Conservation (phyloP, 2,888 invertebrate genomes). For the Lithodes maja region DNA sequence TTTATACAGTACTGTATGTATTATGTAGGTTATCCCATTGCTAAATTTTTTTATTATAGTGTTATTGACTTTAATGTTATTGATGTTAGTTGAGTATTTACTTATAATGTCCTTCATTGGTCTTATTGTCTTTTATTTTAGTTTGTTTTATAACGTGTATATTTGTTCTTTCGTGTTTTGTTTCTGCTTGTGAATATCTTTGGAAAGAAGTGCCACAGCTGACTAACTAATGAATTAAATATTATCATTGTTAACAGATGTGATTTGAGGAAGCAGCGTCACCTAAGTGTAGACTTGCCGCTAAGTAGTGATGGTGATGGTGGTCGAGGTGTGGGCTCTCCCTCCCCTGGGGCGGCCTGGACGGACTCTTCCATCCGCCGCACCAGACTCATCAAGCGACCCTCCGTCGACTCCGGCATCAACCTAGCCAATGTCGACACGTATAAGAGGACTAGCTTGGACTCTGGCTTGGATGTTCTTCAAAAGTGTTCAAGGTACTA, state of each 20-base stretch:
- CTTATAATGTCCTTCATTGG: too few species aligned
- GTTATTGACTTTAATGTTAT: too few species aligned
- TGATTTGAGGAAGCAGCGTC: constrained; percentile 70
- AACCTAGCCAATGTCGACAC: constrained; percentile 77
- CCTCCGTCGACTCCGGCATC: constrained; percentile 87
- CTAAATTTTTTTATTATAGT: too few species aligned
- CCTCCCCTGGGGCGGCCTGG: constrained; percentile 50
- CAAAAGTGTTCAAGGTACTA: constrained; percentile 65
- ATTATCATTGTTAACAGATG: constrained; percentile 44
- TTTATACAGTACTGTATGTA: too few species aligned
- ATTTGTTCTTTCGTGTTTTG: too few species aligned
- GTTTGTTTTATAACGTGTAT: too few species aligned
- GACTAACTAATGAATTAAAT: too few species aligned
- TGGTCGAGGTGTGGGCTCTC: constrained; percentile 41
- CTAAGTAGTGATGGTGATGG: constrained; percentile 62
- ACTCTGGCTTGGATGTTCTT: constrained; percentile 70
- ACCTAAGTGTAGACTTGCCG: constrained; percentile 71
- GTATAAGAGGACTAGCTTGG: constrained; percentile 69
- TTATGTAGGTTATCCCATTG: too few species aligned
- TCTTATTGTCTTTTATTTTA: too few species aligned
- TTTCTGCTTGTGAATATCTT: too few species aligned
- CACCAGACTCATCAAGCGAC: constrained; percentile 80
- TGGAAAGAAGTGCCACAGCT: too few species aligned
- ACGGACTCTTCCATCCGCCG: constrained; percentile 56
- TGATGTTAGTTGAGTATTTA: too few species aligned